Evolutionary conservation across 1,140 invertebrate genomes (phyloP), one percentile per base, ranked within the genome.

Genomic region (Psilanteris sp.): DNA sequence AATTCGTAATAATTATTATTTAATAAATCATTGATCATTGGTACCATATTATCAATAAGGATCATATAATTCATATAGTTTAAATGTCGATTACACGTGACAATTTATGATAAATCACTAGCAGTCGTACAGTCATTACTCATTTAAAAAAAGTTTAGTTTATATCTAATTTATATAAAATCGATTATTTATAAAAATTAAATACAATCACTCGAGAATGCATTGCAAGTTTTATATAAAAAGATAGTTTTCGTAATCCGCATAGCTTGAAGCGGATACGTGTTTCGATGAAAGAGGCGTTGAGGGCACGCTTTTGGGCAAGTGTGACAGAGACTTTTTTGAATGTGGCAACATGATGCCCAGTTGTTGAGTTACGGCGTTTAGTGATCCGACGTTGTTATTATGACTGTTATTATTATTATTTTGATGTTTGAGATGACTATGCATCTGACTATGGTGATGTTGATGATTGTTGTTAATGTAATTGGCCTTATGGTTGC

Each of bases 161-260:
- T n/a, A n/a, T n/a, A n/a, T n/a, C n/a, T n/a, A n/a, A n/a, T n/a
- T n/a, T n/a, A n/a, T n/a, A n/a, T n/a, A n/a, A n/a, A n/a, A n/a
- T n/a, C n/a, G n/a, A 31, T 31, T 6, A 15, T 34, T 27, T 32
- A 32, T 7, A 20, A 11, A 48, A 15, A 46, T 9, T 29, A 15
- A 2, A 46, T 16, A 18, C 18, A 11, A 10, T n/a, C n/a, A n/a
- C n/a, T n/a, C n/a, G n/a, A n/a, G n/a, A n/a, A n/a, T n/a, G n/a
- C n/a, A n/a, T n/a, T n/a, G n/a, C n/a, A n/a, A n/a, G n/a, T n/a
- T n/a, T 77, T 46, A 91, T 78, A 91, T 91, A 72, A 91, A 91
- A 62, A 91, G 88, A 80, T 91, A 91, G 83, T 91, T 91, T 79
- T 91, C 90, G 77, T 91, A 91, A 62, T 91, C 89, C 11, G 89